A percentile compares a stretch with the other conserved stretches of the same genome.
These are phyloP conservation scores for Parotia lawesii DNA, from an alignment of 2,113 vertebrate species.

Conservation along the genomic window DNA sequence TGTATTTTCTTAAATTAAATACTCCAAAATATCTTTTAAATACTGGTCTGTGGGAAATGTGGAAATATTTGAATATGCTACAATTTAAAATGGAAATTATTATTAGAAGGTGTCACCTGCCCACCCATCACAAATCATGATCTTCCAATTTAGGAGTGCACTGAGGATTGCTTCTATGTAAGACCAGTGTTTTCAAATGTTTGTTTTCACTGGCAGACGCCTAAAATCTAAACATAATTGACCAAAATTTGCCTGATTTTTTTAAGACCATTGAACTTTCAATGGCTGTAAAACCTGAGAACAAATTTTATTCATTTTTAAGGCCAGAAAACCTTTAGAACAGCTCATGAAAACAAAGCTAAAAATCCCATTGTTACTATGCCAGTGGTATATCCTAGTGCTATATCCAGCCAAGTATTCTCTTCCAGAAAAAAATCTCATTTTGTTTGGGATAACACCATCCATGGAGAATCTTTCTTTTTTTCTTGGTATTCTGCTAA, in stretches of 20 bases:
- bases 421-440: not conserved
- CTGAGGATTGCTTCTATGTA: not conserved
- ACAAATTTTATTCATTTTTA: not conserved
- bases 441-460: not conserved
- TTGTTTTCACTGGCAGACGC: not conserved
- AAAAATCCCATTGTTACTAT: not conserved
- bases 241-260: not conserved
- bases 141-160: not conserved
- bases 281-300: not conserved
- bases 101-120: not conserved
- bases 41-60: not conserved
- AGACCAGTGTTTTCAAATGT: not conserved
- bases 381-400: not conserved
- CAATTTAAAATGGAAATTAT: not conserved
- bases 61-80: not conserved
- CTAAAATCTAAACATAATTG: not conserved
- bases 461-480: not conserved
- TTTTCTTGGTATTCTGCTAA: not conserved
- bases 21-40: not conserved
- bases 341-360: not conserved
- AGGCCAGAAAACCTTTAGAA: not conserved
- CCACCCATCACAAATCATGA: not conserved
- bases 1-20: not conserved
- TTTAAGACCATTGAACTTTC: not conserved
- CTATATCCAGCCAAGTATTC: not conserved